Base-by-base conservation (phyloP, 2,888 invertebrate genomes). In the Ectemnius cavifrons region DNA sequence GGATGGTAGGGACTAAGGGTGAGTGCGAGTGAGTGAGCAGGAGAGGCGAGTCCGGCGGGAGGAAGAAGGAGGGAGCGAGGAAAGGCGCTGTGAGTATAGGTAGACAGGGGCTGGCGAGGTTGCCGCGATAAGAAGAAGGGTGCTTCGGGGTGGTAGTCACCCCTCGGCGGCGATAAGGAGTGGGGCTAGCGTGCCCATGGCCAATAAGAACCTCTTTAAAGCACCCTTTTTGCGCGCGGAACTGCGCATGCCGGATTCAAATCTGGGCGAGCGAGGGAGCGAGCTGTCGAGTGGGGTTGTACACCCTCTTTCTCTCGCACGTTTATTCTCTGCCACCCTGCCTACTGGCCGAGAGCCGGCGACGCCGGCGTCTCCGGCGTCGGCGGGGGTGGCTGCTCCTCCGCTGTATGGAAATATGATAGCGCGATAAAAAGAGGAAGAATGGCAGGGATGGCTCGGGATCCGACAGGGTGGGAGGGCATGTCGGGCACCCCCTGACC, bases 201-300 rank as follows among this genome's bases (percentile, higher is more conserved):
- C 90, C 90, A 90, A 90, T 90, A 89, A 89, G 89, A 89, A 87
- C 84, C 88, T 89, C 89, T 89, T 89, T 87, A 88, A 88, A 88
- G 87, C 86, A 84, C 87, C 87, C 87, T 87, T 87, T 84, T 82
- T 83, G 81, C 79, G 75, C 81, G 73, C 77, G 71, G 81, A 67
- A 85, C 84, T 87, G 88, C 89, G 89, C 89, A 89, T 87, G 88
- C 83, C 85, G 84, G 86, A 90, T 90, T 88, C 85, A 88, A 87
- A 90, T 88, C 84, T 83, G 84, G 75, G 66, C 75, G 75, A 79
- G 75, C 76, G 37, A 37, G 37, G 2, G 23, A 23, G 23, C 23
- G 67, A 71, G 73, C 57, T 75, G 76, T 84, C 79, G 79, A 80
- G 81, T 79, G 77, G 74, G 65, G 76, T 72, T 63, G 23, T 23